Evolutionary conservation across 2,888 invertebrate species (phyloP).

Genomic region (Muscina levida): DNA sequence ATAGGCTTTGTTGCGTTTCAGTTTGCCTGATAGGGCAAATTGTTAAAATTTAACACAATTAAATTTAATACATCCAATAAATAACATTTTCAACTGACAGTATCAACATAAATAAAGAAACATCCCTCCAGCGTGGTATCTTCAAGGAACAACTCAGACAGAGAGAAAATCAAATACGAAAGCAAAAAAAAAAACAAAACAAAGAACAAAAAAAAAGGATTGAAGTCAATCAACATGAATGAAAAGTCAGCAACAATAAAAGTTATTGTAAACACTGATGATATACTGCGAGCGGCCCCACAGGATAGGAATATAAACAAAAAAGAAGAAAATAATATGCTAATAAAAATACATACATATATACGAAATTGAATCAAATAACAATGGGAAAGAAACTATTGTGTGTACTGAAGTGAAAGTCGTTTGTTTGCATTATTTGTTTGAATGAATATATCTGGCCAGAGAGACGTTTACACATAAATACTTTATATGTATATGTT

Average conservation of each 20-base stretch:
- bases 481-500: too few species aligned
- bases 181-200: background rate
- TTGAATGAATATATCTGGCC: too few species aligned
- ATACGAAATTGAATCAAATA: too few species aligned
- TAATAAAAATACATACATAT: too few species aligned
- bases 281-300: background rate
- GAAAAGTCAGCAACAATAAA: constrained; percentile 44
- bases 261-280: constrained; percentile 18
- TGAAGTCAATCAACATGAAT: constrained; percentile 51
- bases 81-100: constrained; percentile 26
- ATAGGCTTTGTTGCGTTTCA: background rate
- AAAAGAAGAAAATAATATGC: constrained; percentile 29
- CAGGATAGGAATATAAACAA: constrained; percentile 45
- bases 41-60: constrained; percentile 39
- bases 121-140: background rate
- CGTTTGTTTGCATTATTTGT: too few species aligned
- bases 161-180: background rate
- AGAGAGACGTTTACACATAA: too few species aligned
- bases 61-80: constrained; percentile 43
- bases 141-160: background rate
- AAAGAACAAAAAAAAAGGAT: constrained; percentile 20
- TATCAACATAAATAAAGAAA: background rate
- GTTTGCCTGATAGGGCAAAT: constrained; percentile 4
- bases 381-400: too few species aligned
- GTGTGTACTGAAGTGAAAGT: too few species aligned